Evolutionary conservation across 2,113 vertebrate species (phyloP), one percentile per base, ranked within the genome.

Genomic region (Podiceps cristatus): DNA sequence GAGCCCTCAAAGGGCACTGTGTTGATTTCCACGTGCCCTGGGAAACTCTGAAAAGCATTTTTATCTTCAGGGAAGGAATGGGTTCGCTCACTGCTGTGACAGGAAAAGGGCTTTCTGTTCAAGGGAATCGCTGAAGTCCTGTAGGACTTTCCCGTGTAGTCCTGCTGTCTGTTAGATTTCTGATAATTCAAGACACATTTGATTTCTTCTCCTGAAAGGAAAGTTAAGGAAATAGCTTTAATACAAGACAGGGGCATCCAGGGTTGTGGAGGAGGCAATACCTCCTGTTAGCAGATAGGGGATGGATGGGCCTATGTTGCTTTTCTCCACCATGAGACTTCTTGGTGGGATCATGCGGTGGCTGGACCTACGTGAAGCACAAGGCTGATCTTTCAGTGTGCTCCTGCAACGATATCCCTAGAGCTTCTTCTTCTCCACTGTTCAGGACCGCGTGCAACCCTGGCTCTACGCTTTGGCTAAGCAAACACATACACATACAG

Each of bases 1-100:
- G 27, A 88, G 49, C 58, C 52, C 25, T 80, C 59, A 62, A 49
- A 62, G 13, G 6, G 8, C 24, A n/a, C n/a, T 0, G 0, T 53
- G 33, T 18, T 88, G 60, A 17, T 56, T 56, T 56, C 53, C 29
- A 18, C 31, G 28, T 31, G 28, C 29, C 28, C 29, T 56, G 53
- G 17, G 53, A 56, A 90, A 64, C 24, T 37, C 60, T 66, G 53
- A 84, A 72, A 87, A 55, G 15, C 18, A 18, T 50, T 79, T 79
- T 64, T 83, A 6, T 85, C 45, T 86, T 85, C 22, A 31, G 40
- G 33, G 58, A 72, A 87, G 40, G n/a, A 85, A 59, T 14, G 33
- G 27, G 22, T 78, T 72, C 29, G 23, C 29, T 60, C 44, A 63
- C 24, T 50, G 18, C 49, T 75, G 24, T 64, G 45, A 52, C 16